These are phyloP conservation scores for Hypsibius dujardini DNA, from an alignment of 1,140 invertebrate species.

Conservation along the genomic window DNA sequence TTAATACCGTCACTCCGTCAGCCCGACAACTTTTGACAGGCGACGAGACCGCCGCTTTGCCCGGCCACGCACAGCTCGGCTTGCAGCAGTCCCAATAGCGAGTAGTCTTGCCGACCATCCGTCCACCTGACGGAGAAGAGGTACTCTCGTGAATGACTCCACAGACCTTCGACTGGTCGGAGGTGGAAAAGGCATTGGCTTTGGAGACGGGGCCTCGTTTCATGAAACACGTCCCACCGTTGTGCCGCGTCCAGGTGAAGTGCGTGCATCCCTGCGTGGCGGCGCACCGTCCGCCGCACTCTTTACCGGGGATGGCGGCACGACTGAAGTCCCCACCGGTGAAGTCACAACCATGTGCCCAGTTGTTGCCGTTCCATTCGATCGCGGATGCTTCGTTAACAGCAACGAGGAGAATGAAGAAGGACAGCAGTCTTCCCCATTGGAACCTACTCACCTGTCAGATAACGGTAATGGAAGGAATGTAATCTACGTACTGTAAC, in stretches of 20 bases:
- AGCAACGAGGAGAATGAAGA: too few species aligned
- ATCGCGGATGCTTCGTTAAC: neutral
- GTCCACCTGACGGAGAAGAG: neutral
- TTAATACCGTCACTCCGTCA: neutral
- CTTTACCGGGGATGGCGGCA: neutral
- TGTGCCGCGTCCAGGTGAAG: constrained; percentile 19
- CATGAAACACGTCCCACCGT: constrained; percentile 18
- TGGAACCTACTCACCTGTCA: too few species aligned
- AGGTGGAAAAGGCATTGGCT: neutral
- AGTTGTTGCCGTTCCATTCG: neutral
- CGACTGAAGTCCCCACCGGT: neutral
- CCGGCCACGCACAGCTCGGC: constrained; percentile 7
- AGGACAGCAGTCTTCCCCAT: too few species aligned
- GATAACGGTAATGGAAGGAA: too few species aligned
- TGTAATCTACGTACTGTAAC: too few species aligned
- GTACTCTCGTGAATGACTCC: constrained; percentile 17
- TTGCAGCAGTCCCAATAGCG: constrained; percentile 5
- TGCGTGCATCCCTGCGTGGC: constrained; percentile 19
- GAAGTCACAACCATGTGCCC: neutral
- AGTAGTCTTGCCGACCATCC: neutral
- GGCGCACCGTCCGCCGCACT: constrained; percentile 18
- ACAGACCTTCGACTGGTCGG: constrained; percentile 17
- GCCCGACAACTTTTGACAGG: neutral
- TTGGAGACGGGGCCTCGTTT: constrained; percentile 16
- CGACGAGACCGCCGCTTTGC: neutral